Percentiles rank a stretch among this genome's conserved stretches.
These are phyloP conservation scores for Neoaliturus tenellus DNA, from an alignment of 2,888 invertebrate genomes.

Conservation along the genomic window DNA sequence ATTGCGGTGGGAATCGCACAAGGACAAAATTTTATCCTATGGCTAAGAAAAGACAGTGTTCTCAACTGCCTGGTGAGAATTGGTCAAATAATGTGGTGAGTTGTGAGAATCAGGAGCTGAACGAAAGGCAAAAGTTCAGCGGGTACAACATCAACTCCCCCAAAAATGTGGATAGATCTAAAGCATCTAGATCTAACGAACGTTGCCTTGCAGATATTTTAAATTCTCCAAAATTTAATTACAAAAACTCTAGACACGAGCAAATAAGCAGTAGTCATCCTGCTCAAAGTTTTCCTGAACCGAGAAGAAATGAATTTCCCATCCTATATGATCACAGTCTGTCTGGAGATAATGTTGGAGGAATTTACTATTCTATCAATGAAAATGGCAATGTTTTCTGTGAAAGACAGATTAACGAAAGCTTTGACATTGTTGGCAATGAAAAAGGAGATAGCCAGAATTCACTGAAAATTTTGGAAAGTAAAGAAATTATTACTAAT, in stretches of 20 bases:
- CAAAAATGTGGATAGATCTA: slow-evolving; percentile 30
- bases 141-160: slow-evolving; percentile 50
- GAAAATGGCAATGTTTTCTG: slow-evolving; percentile 41
- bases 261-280: slow-evolving; percentile 15
- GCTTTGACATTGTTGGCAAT: slow-evolving; percentile 23
- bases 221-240: slow-evolving; percentile 53
- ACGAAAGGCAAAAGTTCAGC: slow-evolving; percentile 41
- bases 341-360: background rate
- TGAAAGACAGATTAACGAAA: slow-evolving; percentile 27
- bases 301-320: slow-evolving; percentile 39
- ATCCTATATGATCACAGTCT: slow-evolving; percentile 20
- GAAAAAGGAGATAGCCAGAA: slow-evolving; percentile 12
- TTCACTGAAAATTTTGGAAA: slow-evolving; percentile 15
- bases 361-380: slow-evolving; percentile 27
- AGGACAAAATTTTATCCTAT: slow-evolving; percentile 1
- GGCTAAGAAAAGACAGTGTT: slow-evolving; percentile 34
- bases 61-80: slow-evolving; percentile 25
- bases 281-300: slow-evolving; percentile 1
- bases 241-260: slow-evolving; percentile 1
- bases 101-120: slow-evolving; percentile 29
- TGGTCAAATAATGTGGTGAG: slow-evolving; percentile 41
- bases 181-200: slow-evolving; percentile 46
- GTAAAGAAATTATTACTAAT: slow-evolving; percentile 40
- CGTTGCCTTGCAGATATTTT: slow-evolving; percentile 44
- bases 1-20: slow-evolving; percentile 40